phyloP scores from a whole-genome alignment of 2,113 vertebrate species.

The Megaceryle maxima region DNA sequence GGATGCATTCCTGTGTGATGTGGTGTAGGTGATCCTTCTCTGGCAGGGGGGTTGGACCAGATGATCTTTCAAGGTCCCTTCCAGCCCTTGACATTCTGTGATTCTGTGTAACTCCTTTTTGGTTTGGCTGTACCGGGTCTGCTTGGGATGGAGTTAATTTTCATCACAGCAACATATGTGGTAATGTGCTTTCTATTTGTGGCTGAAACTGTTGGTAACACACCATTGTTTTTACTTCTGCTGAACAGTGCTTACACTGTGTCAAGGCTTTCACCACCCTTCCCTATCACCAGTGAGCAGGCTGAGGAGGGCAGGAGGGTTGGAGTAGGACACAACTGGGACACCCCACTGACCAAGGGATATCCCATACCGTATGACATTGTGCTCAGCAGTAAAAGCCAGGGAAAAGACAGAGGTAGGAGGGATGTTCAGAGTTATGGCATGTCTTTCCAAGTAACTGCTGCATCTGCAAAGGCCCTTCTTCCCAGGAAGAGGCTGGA shows the following conservation, averaged over 20 bases:
- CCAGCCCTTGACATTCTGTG: too few species aligned
- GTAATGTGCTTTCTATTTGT: background rate
- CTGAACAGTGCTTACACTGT: background rate
- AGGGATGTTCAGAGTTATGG: accelerated
- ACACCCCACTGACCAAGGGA: background rate
- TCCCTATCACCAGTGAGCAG: background rate
- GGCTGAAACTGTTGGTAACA: background rate
- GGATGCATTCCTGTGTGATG: too few species aligned
- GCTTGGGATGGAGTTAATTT: background rate
- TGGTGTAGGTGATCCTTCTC: too few species aligned
- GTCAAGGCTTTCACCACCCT: background rate
- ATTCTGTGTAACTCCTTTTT: background rate
- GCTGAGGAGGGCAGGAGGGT: background rate
- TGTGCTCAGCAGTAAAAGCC: background rate
- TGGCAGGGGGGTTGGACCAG: too few species aligned
- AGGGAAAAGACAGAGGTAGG: background rate
- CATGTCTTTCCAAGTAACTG: background rate
- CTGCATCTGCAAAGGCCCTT: background rate
- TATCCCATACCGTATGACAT: background rate
- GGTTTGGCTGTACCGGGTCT: background rate
- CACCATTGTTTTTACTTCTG: background rate
- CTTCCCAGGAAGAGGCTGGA: background rate
- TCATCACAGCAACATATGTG: background rate
- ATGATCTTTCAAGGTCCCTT: too few species aligned
- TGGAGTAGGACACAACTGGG: background rate